A percentile compares a stretch with the other conserved stretches of the same genome.
Evolutionary conservation across 2,113 vertebrate species (phyloP).

Genomic region (Triplophysa dalaica): DNA sequence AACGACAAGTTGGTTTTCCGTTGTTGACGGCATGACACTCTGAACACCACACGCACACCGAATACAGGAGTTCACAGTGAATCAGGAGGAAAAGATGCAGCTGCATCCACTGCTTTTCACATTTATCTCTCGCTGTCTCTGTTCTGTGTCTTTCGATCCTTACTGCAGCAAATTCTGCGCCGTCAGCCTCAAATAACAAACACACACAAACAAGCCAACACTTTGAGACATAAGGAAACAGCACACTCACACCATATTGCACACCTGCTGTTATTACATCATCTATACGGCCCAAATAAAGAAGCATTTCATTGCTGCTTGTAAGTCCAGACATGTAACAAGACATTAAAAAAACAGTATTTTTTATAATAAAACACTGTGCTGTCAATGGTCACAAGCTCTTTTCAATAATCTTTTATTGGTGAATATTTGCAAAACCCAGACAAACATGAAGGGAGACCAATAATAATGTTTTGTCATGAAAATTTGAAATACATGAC

Average conservation of each 20-base stretch:
- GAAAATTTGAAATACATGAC: too few relatives aligned
- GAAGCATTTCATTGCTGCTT: neutral
- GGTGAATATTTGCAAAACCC: too few relatives aligned
- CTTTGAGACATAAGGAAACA: neutral
- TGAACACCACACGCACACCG: conserved; percentile 18
- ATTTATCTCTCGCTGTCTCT: conserved; percentile 37
- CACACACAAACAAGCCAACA: conserved; percentile 18
- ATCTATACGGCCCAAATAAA: neutral
- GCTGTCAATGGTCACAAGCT: too few relatives aligned
- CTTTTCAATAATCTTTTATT: too few relatives aligned
- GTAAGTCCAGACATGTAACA: too few relatives aligned
- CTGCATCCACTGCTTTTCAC: conserved; percentile 39
- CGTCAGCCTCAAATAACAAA: conserved; percentile 48
- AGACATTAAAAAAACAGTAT: too few relatives aligned
- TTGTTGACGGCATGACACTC: neutral
- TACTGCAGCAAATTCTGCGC: conserved; percentile 64
- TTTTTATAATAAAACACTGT: too few relatives aligned
- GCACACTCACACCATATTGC: neutral
- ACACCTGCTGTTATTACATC: conserved; percentile 13
- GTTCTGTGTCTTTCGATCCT: conserved; percentile 37
- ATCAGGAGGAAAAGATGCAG: conserved; percentile 30
- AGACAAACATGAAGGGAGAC: too few relatives aligned
- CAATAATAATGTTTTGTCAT: too few relatives aligned
- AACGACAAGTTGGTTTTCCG: neutral
- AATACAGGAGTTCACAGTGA: conserved; percentile 38